phyloP scores from a whole-genome alignment of 2,888 invertebrate species.

The Meteorus colon region DNA sequence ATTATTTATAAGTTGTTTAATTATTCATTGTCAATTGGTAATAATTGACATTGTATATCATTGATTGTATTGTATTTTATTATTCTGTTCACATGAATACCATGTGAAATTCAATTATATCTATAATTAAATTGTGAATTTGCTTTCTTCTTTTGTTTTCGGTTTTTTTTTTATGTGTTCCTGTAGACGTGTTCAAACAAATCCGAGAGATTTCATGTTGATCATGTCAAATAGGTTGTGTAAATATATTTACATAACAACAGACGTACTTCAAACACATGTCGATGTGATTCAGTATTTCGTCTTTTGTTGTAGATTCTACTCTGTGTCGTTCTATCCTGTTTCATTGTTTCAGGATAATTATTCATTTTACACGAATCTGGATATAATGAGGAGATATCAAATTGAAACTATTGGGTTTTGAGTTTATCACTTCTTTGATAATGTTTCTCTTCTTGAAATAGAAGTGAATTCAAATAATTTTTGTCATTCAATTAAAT shows the following conservation, averaged over 20 bases:
- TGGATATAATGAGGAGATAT: no score
- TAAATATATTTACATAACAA: conserved; percentile 5
- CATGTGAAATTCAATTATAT: not conserved
- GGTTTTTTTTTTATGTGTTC: not conserved
- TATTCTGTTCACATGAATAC: not conserved
- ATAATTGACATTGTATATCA: conserved; percentile 26
- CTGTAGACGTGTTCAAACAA: not conserved
- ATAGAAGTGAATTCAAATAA: no score
- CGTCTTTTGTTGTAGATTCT: not conserved
- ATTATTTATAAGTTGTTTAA: conserved; percentile 2
- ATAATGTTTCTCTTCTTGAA: no score
- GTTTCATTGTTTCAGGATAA: no score
- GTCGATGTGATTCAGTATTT: not conserved
- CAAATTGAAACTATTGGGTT: no score
- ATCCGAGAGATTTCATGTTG: conserved; percentile 1
- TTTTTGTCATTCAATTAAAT: no score
- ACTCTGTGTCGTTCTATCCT: no score
- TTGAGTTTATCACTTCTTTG: no score
- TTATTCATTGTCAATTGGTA: conserved; percentile 35
- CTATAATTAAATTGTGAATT: not conserved
- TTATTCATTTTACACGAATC: no score
- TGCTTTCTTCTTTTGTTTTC: not conserved
- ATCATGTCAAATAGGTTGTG: not conserved
- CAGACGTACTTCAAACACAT: not conserved
- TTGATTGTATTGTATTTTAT: not conserved